Base-by-base conservation (phyloP, 1,140 invertebrate genomes). In the Drosophila lini region DNA sequence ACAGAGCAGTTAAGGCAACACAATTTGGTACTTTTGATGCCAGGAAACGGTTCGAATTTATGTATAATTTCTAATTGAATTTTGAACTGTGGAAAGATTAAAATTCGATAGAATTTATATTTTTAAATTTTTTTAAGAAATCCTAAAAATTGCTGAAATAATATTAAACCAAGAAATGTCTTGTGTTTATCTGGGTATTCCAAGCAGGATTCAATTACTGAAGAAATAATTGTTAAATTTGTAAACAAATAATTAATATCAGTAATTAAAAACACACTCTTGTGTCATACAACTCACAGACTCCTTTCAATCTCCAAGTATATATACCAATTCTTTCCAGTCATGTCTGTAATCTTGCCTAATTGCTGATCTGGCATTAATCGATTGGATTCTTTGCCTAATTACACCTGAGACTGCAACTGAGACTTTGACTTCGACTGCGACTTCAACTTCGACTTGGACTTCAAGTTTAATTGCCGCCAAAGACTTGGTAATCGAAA, bases 401-500 rank as follows among this genome's bases (percentile, higher is more conserved):
- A 77, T 69, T 77, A 64, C 47, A 65, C 42, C n/a, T 55, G 31
- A 28, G 11, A 11, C 34, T 55, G 34, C 28, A 8, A 16, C 32
- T 7, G 6, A 38, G 19, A 53, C 44, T 45, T 9, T 10, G 10
- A 42, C 41, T 16, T 10, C 9, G 19, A 44, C 40, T 31, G 1
- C 0, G 47, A 16, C 22, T 55, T 15, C 13, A n/a, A 13, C 47
- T 38, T 15, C 40, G 19, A 40, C 41, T 62, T 16, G 1, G 58
- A 60, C 74, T 59, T 67, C 62, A 67, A 79, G 57, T 68, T 80
- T 80, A 74, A 80, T 78, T 75, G 50, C 73, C 36, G 64, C 50
- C 65, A 48, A 58, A 67, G 64, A 67, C 40, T 41, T 38, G 55
- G 40, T 6, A 50, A 32, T 1, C n/a, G 25, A 10, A 50, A 16